A percentile compares a stretch with the other conserved stretches of the same genome.
These are phyloP conservation scores for Campoletis sonorensis DNA, from an alignment of 1,140 invertebrate species.

Conservation along the genomic window DNA sequence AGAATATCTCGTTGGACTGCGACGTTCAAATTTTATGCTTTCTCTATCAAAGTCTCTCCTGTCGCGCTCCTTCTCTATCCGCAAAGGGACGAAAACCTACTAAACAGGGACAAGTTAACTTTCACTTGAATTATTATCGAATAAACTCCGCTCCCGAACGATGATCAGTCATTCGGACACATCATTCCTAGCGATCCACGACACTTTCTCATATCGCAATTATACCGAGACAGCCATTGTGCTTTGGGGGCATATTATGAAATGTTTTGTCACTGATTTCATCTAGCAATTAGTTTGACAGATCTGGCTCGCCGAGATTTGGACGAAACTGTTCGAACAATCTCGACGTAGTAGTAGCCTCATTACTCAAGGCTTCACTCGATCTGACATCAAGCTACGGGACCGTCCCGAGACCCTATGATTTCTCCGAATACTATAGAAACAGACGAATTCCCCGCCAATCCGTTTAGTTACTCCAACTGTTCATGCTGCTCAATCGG, in stretches of 20 bases:
- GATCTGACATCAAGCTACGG: no score
- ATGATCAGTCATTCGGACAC: slow-evolving; percentile 18
- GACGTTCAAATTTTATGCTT: slow-evolving; percentile 2
- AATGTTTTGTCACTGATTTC: neutral
- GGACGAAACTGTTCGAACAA: neutral
- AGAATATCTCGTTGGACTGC: neutral
- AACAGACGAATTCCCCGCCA: no score
- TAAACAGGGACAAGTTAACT: neutral
- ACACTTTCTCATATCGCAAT: neutral
- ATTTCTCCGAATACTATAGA: no score
- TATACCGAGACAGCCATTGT: neutral
- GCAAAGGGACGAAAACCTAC: neutral
- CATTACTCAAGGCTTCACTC: no score
- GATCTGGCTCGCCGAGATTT: neutral
- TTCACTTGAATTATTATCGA: neutral
- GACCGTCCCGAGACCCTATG: no score
- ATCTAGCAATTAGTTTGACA: neutral
- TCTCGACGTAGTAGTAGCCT: no score
- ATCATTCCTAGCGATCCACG: neutral
- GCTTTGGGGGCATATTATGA: neutral
- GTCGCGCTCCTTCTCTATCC: neutral
- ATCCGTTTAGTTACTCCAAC: no score
- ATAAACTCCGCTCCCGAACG: neutral
- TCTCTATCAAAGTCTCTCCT: neutral
- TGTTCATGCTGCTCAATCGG: no score